These are phyloP conservation scores for Pavo muticus DNA, from an alignment of 2,113 vertebrate genomes.

Conservation along the genomic window DNA sequence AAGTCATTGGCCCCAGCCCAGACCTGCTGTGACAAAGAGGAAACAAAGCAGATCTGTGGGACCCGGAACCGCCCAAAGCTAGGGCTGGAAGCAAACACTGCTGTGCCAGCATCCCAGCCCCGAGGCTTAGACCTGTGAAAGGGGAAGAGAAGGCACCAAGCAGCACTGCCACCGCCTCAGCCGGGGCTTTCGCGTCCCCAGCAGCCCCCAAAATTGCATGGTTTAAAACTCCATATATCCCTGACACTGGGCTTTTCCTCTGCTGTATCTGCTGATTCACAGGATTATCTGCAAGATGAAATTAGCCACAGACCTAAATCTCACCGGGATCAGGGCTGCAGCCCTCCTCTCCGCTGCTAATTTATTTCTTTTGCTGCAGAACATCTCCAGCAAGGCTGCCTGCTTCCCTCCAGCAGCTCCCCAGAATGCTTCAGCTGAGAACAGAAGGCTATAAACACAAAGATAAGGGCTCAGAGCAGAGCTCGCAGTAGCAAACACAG, in stretches of 20 bases:
- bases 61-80: neutral
- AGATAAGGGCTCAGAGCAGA: neutral
- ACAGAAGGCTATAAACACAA: constrained; percentile 30
- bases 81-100: neutral
- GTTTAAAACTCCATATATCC: neutral
- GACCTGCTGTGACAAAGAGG: neutral
- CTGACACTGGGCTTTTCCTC: neutral
- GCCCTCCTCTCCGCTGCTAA: neutral
- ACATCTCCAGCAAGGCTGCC: neutral
- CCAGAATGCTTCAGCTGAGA: neutral
- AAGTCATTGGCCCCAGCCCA: neutral
- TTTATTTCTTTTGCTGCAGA: neutral
- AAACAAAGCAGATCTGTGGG: neutral
- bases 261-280: neutral
- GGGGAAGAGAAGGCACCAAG: neutral
- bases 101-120: neutral
- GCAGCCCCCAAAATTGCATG: neutral
- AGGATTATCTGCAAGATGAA: neutral
- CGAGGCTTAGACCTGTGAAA: neutral
- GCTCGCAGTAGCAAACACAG: accelerated
- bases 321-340: accelerated
- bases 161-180: neutral
- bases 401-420: neutral
- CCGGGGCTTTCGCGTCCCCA: neutral
- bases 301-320: neutral